Conservation (phyloP, 2,113 vertebrate species). For the Ginglymostoma cirratum region DNA sequence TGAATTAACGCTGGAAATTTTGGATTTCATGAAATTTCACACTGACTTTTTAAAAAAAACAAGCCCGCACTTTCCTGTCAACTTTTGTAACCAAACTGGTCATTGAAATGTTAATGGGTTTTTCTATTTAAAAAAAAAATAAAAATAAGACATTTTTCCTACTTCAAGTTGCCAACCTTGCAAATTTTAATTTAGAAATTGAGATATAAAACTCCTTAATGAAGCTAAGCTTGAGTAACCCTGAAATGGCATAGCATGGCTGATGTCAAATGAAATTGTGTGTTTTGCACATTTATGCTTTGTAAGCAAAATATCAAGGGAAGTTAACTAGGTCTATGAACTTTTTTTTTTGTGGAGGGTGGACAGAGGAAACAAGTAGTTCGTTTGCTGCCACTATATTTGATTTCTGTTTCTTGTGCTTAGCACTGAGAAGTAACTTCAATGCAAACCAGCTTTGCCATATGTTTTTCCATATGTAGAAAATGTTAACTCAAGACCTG, state of each 20-base stretch:
- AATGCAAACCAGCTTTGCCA: neutral
- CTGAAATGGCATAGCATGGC: neutral
- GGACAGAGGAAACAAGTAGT: neutral
- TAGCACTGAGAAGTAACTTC: neutral
- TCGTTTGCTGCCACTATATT: neutral
- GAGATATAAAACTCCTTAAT: neutral
- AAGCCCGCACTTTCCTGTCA: slow-evolving; percentile 56
- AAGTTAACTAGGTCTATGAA: neutral
- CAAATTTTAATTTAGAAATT: slow-evolving; percentile 14
- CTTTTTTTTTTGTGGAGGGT: too few species aligned
- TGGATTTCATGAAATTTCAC: slow-evolving; percentile 32
- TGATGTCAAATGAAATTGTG: neutral
- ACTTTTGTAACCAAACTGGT: slow-evolving; percentile 69
- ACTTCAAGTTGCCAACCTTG: slow-evolving; percentile 30
- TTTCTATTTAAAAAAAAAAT: slow-evolving; percentile 78
- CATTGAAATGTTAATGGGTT: slow-evolving; percentile 62
- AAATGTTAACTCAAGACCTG: neutral
- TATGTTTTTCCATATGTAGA: neutral
- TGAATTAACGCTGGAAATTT: slow-evolving; percentile 36
- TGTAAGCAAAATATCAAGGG: neutral
- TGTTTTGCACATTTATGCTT: neutral
- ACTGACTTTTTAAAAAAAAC: slow-evolving; percentile 7
- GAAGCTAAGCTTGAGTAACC: neutral
- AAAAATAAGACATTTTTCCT: slow-evolving; percentile 32
- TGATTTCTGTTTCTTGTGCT: neutral